Conservation (phyloP, 1,140 invertebrate genomes). For the Leptestheria dahalacensis region DNA sequence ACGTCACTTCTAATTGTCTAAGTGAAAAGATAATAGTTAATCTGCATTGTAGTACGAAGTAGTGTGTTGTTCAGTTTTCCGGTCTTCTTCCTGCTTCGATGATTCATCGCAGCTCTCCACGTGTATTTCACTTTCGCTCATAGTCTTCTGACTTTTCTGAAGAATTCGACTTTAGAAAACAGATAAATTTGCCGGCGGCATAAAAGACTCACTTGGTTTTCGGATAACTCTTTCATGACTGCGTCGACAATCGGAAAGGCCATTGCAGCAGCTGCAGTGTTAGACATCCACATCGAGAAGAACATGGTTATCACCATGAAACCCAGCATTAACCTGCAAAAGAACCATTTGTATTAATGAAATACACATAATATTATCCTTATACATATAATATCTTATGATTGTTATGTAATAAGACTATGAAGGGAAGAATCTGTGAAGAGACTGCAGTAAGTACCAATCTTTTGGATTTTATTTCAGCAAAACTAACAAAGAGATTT, state of each 20-base stretch:
- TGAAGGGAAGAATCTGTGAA: no score
- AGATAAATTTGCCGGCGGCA: no score
- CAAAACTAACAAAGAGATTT: not conserved
- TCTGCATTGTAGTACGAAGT: not conserved
- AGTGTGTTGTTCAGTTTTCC: no score
- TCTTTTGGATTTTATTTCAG: no score
- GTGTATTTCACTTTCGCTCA: no score
- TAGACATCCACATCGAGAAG: conserved; percentile 34
- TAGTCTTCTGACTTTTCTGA: no score
- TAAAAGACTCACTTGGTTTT: no score
- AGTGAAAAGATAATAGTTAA: not conserved
- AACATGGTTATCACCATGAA: conserved; percentile 35
- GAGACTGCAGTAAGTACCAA: no score
- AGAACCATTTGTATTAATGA: not conserved
- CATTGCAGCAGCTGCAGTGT: conserved; percentile 25
- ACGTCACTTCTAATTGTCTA: not conserved
- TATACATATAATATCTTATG: not conserved
- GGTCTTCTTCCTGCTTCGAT: no score
- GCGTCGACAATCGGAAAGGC: conserved; percentile 32
- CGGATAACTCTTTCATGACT: conserved; percentile 21
- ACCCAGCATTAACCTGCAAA: conserved; percentile 28
- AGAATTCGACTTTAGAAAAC: not conserved
- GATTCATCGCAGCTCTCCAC: no score
- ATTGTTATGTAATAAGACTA: not conserved
- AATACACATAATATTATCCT: not conserved